These are phyloP conservation scores for Drosophila sproati DNA, from an alignment of 1,140 invertebrate genomes.

Conservation along the genomic window DNA sequence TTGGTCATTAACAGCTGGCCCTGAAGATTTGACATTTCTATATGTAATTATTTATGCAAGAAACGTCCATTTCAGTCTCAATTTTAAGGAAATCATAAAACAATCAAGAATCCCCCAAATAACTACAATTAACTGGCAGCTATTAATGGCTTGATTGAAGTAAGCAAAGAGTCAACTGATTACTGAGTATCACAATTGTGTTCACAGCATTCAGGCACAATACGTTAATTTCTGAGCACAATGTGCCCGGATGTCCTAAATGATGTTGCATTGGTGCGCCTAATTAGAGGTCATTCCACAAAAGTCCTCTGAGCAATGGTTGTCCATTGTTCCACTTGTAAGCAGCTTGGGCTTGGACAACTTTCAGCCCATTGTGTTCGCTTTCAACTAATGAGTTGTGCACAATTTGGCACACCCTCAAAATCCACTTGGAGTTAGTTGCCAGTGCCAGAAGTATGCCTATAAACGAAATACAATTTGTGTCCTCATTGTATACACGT, in stretches of 20 bases:
- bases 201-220: background rate
- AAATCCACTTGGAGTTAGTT: constrained; percentile 23
- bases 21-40: too few relatives aligned
- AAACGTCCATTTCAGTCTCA: too few relatives aligned
- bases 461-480: constrained; percentile 31
- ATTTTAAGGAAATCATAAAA: too few relatives aligned
- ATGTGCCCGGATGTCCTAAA: constrained; percentile 46
- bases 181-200: constrained; percentile 1
- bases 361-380: constrained; percentile 50
- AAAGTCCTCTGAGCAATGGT: constrained; percentile 19
- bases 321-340: constrained; percentile 32
- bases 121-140: background rate
- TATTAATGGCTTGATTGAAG: background rate
- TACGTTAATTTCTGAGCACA: constrained; percentile 9
- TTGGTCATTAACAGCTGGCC: too few relatives aligned
- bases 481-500: constrained; percentile 8
- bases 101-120: too few relatives aligned
- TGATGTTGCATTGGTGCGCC: constrained; percentile 41
- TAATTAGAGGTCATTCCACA: constrained; percentile 52
- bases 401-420: constrained; percentile 34
- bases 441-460: background rate
- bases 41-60: too few relatives aligned
- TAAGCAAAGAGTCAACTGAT: background rate
- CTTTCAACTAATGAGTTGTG: constrained; percentile 69
- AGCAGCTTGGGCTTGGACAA: constrained; percentile 29